Evolutionary conservation across 2,888 invertebrate species (phyloP), one percentile per base, ranked within the genome.

Genomic region (Drosophila emarginata): DNA sequence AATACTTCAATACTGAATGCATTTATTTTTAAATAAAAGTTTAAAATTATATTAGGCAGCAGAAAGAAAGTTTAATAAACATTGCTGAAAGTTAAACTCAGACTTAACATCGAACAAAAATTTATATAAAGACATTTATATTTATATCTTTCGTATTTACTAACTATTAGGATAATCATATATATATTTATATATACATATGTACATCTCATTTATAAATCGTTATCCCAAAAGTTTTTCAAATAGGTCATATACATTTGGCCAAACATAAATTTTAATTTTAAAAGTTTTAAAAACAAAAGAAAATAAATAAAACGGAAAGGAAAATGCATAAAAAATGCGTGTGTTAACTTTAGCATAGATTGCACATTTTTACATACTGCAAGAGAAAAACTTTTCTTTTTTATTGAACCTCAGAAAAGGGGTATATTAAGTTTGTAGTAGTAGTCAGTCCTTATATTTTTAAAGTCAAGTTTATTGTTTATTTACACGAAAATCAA

Each of bases 281-380:
- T 61, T 2, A 54, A 18, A 54, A 36, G 18, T 11, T 11, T 5
- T 36, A 54, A 11, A 32, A 18, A 12, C 5, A 6, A 15, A 12
- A 36, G 0, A 32, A 32, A 32, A 53, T 53, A 32, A 15, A 54
- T 12, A 18, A 12, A 1, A 14, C 26, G n/a, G n/a, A n/a, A n/a
- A n/a, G n/a, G n/a, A n/a, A n/a, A 53, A 28, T 32, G 53, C 28
- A 53, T 32, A 14, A 54, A 53, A 54, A 54, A 54, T 54, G 54
- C 54, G 36, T 54, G 12, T 18, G 54, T 32, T 11, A 36, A 12
- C 18, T 54, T 54, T 28, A 32, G 54, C 54, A 18, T 32, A 54
- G 54, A 54, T 57, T 56, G 45, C 28, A 53, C 58, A 64, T 67
- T 68, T 37, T 36, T 32, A 67, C 72, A 72, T 62, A 77, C 61